Base-by-base conservation (phyloP, 2,888 invertebrate genomes). In the Lomographa bimaculata region DNA sequence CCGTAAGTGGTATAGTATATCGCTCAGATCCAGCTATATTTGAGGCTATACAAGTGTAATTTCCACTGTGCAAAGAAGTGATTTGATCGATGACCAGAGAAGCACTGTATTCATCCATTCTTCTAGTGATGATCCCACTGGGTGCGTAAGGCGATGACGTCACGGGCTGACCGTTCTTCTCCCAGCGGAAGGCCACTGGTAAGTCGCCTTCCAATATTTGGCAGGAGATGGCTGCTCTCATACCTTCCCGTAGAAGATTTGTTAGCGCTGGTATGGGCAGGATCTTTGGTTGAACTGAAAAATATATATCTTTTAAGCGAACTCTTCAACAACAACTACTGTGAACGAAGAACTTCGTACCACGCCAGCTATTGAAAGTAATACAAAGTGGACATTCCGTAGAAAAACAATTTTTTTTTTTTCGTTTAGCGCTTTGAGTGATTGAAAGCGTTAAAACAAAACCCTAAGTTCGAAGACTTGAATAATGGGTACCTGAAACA, bases 201-300 rank as follows among this genome's bases (percentile, higher is more conserved):
- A 96, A 91, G 87, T 98, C 97, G 9, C 98, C 97, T 84, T 97
- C 96, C 72, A 96, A 92, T 73, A 97, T 95, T 85, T 96, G 95
- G 78, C 97, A 97, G 55, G 96, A 94, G 71, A 97, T 96, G 45
- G 96, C 96, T 16, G 96, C 96, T 57, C 97, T 91, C 93, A 96
- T 95, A 39, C 96, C 96, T 85, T 96, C 96, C 21, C 94, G 90
- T 47, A 95, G 86, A 72, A 96, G 90, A 74, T 94, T 93, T 44
- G 95, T 95, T 91, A 95, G 92, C 20, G 95, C 93, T 68, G 94
- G 94, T 66, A 96, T 95, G 19, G 95, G 95, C 81, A 95, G 91
- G 63, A 96, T 95, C 90, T 95, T 95, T 28, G 95, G 96, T 49
- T 94, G 95, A 57, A 95, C 95, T 95, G 90, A 37, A 76, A 77